These are phyloP conservation scores for Cydia amplana DNA, from an alignment of 1,140 invertebrate genomes.

Conservation along the genomic window DNA sequence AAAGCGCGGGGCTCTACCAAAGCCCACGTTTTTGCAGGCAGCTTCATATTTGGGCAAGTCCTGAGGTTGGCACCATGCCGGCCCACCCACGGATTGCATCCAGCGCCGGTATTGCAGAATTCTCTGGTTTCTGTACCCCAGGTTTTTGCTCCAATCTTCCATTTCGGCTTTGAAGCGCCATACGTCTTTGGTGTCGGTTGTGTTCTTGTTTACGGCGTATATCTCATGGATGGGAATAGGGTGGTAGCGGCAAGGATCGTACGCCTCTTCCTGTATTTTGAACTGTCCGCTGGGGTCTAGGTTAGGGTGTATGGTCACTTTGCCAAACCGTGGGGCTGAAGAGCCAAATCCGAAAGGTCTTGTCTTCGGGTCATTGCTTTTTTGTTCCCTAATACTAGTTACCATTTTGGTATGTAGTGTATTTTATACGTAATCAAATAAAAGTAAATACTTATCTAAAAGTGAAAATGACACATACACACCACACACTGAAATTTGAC, in stretches of 20 bases:
- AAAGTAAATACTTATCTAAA: neutral
- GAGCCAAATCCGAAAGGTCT: slow-evolving; percentile 46
- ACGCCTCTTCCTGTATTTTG: slow-evolving; percentile 49
- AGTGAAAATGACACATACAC: neutral
- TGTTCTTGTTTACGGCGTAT: slow-evolving; percentile 52
- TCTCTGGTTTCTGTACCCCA: slow-evolving; percentile 69
- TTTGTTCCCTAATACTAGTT: neutral
- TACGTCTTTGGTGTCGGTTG: slow-evolving; percentile 51
- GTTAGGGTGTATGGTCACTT: slow-evolving; percentile 61
- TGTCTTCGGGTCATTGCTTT: neutral
- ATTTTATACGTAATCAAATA: neutral
- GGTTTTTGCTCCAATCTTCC: slow-evolving; percentile 68
- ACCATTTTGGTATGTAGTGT: neutral
- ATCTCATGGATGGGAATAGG: slow-evolving; percentile 53
- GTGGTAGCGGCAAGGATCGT: slow-evolving; percentile 62
- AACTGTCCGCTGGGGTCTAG: slow-evolving; percentile 64
- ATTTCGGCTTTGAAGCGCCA: slow-evolving; percentile 68
- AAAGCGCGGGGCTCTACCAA: slow-evolving; percentile 57
- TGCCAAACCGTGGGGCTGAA: slow-evolving; percentile 54
- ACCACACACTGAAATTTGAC: neutral
- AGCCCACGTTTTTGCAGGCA: slow-evolving; percentile 61
- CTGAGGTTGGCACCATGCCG: slow-evolving; percentile 61
- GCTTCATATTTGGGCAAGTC: slow-evolving; percentile 46
- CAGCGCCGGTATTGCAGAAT: slow-evolving; percentile 55
- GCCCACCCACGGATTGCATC: slow-evolving; percentile 55